Percentiles rank a stretch among this genome's conserved stretches.
Conservation (phyloP, 2,888 invertebrate genomes). For the Stramonita haemastoma region DNA sequence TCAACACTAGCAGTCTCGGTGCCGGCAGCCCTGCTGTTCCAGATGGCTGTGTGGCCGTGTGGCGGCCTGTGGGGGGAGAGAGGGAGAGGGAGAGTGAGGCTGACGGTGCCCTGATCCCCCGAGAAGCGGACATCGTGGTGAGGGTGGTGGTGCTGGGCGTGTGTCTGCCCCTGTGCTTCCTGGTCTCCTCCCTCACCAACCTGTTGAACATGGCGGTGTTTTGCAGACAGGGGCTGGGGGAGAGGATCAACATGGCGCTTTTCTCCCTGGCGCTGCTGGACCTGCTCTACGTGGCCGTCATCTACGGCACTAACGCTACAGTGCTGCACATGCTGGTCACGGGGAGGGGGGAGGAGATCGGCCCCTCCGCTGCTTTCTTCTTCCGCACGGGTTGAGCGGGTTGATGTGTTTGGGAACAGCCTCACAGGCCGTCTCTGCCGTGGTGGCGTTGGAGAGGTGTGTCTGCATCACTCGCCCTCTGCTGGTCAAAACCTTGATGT, state of each 20-base stretch:
- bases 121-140: too few species aligned
- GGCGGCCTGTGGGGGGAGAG: not conserved
- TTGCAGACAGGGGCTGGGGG: not conserved
- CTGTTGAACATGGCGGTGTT: constrained; percentile 3
- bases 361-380: not conserved
- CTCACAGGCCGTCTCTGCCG: not conserved
- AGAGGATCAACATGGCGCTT: not conserved
- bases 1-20: too few species aligned
- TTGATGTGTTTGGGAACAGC: not conserved
- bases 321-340: not conserved
- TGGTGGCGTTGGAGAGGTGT: not conserved
- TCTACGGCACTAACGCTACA: too few species aligned
- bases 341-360: not conserved
- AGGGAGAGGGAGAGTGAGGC: not conserved
- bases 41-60: not conserved
- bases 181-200: not conserved
- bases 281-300: not conserved
- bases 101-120: too few species aligned
- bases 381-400: not conserved
- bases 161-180: too few species aligned
- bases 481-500: not conserved
- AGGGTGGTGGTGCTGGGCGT: too few species aligned
- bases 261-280: not conserved
- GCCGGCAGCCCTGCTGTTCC: not conserved
- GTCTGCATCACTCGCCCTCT: not conserved